phyloP scores from a whole-genome alignment of 2,113 vertebrate species.

The Rhizomys pruinosus region DNA sequence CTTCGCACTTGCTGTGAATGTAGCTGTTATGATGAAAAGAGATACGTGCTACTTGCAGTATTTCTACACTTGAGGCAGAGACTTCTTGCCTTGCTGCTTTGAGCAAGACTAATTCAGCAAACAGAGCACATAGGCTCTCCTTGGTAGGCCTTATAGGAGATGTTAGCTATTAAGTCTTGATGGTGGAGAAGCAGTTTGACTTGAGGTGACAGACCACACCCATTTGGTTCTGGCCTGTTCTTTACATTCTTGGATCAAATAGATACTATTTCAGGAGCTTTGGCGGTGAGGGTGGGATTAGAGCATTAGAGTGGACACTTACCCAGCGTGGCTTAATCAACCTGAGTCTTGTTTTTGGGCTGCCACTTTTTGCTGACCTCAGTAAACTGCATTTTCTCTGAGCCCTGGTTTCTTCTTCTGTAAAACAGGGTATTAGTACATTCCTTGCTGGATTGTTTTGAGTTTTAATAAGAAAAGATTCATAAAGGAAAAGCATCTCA shows the following conservation, averaged over 20 bases:
- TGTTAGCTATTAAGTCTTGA: not conserved
- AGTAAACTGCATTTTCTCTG: slow-evolving; percentile 10
- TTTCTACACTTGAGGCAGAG: not conserved
- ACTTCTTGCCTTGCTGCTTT: not conserved
- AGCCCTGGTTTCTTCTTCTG: slow-evolving; percentile 32
- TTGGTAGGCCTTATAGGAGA: not conserved
- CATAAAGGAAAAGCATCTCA: not conserved
- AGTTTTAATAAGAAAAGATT: slow-evolving; percentile 9
- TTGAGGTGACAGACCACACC: not conserved
- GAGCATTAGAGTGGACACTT: not conserved
- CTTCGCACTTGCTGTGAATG: not conserved
- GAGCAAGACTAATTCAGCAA: not conserved
- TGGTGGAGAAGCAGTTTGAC: not conserved
- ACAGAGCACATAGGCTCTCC: not conserved
- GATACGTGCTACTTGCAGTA: not conserved
- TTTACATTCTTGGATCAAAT: not conserved
- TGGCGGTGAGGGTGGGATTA: not conserved
- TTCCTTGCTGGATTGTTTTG: not conserved
- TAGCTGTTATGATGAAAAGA: not conserved
- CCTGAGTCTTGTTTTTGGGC: not conserved
- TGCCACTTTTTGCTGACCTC: not conserved
- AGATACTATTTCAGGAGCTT: not conserved
- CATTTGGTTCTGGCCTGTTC: not conserved
- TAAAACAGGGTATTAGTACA: not conserved
- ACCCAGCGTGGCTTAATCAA: not conserved